Evolutionary conservation across 1,140 invertebrate genomes (phyloP), one percentile per base, ranked within the genome.

Genomic region (Rhysida immarginata): DNA sequence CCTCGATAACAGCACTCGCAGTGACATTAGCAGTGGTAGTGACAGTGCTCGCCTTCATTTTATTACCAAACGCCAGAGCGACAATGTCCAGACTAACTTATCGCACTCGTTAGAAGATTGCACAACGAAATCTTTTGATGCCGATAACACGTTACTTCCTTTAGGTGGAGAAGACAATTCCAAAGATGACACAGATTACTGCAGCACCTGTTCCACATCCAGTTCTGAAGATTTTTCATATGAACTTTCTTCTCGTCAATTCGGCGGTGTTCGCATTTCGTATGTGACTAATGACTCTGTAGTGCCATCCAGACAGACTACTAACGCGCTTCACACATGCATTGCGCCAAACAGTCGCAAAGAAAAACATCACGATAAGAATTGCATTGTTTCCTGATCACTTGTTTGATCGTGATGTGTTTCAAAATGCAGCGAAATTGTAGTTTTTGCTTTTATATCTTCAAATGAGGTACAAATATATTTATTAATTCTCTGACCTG

Each of bases 221-320:
- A 71, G 69, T 44, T 83, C 80, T 55, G 87, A 85, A 14, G 80
- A 85, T 60, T 84, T 84, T 54, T 65, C 66, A 46, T 89, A 91
- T 66, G 78, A 85, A 43, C 66, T 90, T 46, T 87, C 87, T 2
- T 80, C 83, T 27, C 43, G 65, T 11, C 52, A 60, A 23, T 90
- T 88, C 66, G 85, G 86, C 27, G 68, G 68, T 5, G 87, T 89
- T 2, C 70, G 87, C 45, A 87, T 90, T 59, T 87, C 85, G 11
- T 92, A 91, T 70, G 86, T 92, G 57, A 87, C 86, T 58, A 90
- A 89, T 66, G 87, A 91, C 69, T 82, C 85, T 0, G 73, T 90
- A 18, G 85, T 85, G 14, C 84, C 61, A 21, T 61, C 63, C 5
- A 58, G 62, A 27, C 65, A 65, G 52, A 56, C 63, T 20, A 59